Evolutionary conservation across 2,113 vertebrate species (phyloP), one percentile per base, ranked within the genome.

Genomic region (Colistium nudipinnis): DNA sequence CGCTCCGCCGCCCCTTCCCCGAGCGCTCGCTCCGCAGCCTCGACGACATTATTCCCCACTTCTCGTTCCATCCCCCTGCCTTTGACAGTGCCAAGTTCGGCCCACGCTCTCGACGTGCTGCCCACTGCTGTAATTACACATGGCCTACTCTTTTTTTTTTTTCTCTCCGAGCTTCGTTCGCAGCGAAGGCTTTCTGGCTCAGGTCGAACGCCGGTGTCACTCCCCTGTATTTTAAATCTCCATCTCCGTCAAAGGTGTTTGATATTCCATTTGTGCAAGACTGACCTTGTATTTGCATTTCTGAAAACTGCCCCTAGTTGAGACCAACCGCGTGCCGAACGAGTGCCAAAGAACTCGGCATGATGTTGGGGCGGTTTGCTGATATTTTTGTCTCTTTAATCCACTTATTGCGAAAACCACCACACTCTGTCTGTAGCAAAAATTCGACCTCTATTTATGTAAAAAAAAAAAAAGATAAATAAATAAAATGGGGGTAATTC

Each of bases 211-310:
- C 61, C 53, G 53, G 53, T 30, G 38, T 62, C 64, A 48, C 39
- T 44, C 39, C 53, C 55, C 48, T 69, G 63, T 60, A 14, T 49
- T 83, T 78, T 41, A 77, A 79, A 85, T 62, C 64, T 80, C 61
- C 60, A 48, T 69, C 57, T 69, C 39, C 12, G 10, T 71, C 43
- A 30, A n/a, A 75, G 60, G 72, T 59, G 57, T 72, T 71, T 81
- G 64, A 81, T 77, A 74, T 83, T 80, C 52, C 36, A 76, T 78
- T 76, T 84, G 74, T 56, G 56, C 55, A 76, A 78, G 47, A 5
- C 67, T 80, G 76, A 85, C 73, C 77, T 86, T 78, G 74, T 54
- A 63, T 79, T 78, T 74, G 53, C 68, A 78, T 82, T 68, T 65
- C 49, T 68, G 66, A 72, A 85, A 81, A 81, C 33, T 70, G 68